Percentiles rank a stretch among this genome's conserved stretches.
Conservation (phyloP, 2,888 invertebrate species). For the Mongoloraphidia duomilia region DNA sequence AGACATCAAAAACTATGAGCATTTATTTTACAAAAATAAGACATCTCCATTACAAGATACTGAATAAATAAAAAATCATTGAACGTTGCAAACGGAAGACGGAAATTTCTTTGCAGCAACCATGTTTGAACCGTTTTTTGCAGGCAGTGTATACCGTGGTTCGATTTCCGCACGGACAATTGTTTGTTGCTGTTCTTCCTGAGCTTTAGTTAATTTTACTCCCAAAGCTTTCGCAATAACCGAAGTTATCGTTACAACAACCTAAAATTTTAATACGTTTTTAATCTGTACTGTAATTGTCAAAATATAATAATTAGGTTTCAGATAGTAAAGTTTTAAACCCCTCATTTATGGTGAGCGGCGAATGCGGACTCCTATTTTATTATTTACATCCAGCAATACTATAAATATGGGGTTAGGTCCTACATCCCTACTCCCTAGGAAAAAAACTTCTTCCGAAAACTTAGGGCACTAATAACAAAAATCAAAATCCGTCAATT, state of each 20-base stretch:
- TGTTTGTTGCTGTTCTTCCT: conserved; percentile 49
- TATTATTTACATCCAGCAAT: no score
- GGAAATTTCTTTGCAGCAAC: conserved; percentile 31
- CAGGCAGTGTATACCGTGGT: conserved; percentile 13
- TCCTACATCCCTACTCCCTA: no score
- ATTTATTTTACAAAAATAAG: no score
- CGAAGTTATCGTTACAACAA: conserved; percentile 48
- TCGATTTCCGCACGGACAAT: conserved; percentile 51
- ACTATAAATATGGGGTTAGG: no score
- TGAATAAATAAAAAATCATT: conserved; percentile 23
- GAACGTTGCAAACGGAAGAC: conserved; percentile 38
- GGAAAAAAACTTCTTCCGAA: no score
- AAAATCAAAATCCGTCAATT: no score
- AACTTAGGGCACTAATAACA: no score
- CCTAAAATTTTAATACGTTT: conserved; percentile 30
- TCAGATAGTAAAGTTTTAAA: no score
- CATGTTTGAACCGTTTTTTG: conserved; percentile 23
- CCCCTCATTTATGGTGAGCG: no score
- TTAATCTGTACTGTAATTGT: neutral
- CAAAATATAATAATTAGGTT: neutral
- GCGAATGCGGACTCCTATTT: no score
- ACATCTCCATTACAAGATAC: no score
- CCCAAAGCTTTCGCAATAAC: conserved; percentile 55
- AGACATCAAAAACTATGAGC: no score
- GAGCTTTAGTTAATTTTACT: conserved; percentile 44